These are phyloP conservation scores for Agonum fuliginosum DNA, from an alignment of 2,888 invertebrate species.

Conservation along the genomic window DNA sequence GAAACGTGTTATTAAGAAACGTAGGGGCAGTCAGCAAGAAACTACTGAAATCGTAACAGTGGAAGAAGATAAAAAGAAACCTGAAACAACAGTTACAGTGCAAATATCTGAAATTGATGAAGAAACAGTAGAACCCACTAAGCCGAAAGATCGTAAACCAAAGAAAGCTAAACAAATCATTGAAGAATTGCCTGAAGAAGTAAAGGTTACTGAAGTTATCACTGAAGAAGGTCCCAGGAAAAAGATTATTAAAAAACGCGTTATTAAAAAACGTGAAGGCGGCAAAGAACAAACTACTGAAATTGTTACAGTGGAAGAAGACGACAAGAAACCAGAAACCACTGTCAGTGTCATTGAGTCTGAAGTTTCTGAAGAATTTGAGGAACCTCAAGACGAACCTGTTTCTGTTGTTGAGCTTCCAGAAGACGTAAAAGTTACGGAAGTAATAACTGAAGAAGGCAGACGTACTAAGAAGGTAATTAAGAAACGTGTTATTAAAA, in stretches of 20 bases:
- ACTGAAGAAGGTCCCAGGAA: constrained; percentile 67
- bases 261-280: constrained; percentile 70
- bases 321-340: constrained; percentile 65
- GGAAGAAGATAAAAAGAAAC: constrained; percentile 69
- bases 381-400: constrained; percentile 54
- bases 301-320: constrained; percentile 67
- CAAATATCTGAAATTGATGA: constrained; percentile 59
- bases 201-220: constrained; percentile 68
- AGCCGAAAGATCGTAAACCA: constrained; percentile 51
- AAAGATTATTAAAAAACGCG: constrained; percentile 70
- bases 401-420: constrained; percentile 11
- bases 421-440: constrained; percentile 65
- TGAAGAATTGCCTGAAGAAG: constrained; percentile 69
- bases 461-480: constrained; percentile 66
- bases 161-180: constrained; percentile 56
- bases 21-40: constrained; percentile 66
- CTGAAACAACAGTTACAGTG: constrained; percentile 70
- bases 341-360: constrained; percentile 68
- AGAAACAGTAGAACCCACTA: constrained; percentile 53
- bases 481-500: constrained; percentile 68
- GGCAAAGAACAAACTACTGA: constrained; percentile 70
- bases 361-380: constrained; percentile 65
- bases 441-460: constrained; percentile 66
- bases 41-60: constrained; percentile 69
- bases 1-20: constrained; percentile 69